Evolutionary conservation across 1,140 invertebrate species (phyloP).

Genomic region (Drosophila ironensis): DNA sequence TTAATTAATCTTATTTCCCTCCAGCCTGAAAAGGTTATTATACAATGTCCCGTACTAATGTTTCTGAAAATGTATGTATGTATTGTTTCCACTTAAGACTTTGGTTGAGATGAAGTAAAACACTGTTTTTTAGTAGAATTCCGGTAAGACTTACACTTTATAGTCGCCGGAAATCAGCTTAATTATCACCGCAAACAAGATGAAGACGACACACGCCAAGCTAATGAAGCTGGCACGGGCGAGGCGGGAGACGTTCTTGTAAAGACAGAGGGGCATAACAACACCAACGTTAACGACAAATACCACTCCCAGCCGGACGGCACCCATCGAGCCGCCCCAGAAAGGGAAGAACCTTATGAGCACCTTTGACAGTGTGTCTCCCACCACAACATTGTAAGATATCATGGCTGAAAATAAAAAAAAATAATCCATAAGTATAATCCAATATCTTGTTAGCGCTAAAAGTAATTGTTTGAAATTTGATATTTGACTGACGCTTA

Average conservation of each 20-base stretch:
- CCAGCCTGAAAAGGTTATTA: too few relatives aligned
- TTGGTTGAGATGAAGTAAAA: too few relatives aligned
- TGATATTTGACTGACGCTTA: too few relatives aligned
- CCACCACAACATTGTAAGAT: slow-evolving; percentile 95
- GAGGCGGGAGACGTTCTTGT: slow-evolving; percentile 90
- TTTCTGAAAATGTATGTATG: too few relatives aligned
- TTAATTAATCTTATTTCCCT: too few relatives aligned
- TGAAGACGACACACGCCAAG: slow-evolving; percentile 89
- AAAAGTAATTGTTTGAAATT: too few relatives aligned
- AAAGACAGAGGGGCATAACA: slow-evolving; percentile 91
- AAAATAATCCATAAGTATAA: too few relatives aligned
- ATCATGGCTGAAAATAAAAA: slow-evolving; percentile 88
- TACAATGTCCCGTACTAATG: too few relatives aligned
- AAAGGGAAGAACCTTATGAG: slow-evolving; percentile 85
- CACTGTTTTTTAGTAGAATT: too few relatives aligned
- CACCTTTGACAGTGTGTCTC: slow-evolving; percentile 94
- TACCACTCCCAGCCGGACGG: slow-evolving; percentile 89
- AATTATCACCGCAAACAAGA: slow-evolving; percentile 86
- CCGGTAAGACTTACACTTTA: slow-evolving; percentile 81
- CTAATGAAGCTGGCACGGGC: slow-evolving; percentile 92
- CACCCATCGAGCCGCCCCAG: slow-evolving; percentile 83
- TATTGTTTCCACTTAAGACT: too few relatives aligned
- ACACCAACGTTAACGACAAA: slow-evolving; percentile 88
- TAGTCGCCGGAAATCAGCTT: slow-evolving; percentile 85
- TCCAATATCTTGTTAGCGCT: too few relatives aligned